phyloP scores from a whole-genome alignment of 2,113 vertebrate species.

The Rhegmatorhina hoffmannsi region DNA sequence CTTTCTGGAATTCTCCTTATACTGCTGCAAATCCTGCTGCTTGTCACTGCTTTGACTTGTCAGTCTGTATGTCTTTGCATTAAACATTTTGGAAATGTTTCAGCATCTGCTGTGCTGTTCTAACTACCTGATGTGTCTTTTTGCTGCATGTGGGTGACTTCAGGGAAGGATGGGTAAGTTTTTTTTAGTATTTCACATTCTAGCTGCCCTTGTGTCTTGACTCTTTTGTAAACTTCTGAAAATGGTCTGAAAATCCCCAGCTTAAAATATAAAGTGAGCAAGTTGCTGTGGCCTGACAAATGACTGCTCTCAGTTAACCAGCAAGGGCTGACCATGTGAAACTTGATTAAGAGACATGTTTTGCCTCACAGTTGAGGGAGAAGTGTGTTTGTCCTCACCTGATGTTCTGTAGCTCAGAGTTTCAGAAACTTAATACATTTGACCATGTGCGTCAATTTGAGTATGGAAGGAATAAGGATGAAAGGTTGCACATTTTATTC shows the following conservation, averaged over 20 bases:
- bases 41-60: not conserved
- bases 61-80: not conserved
- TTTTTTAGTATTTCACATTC: not conserved
- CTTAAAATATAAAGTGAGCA: not conserved
- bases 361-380: not conserved
- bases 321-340: not conserved
- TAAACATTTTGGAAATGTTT: not conserved
- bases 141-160: not conserved
- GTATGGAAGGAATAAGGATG: not conserved
- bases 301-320: not conserved
- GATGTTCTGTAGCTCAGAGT: not conserved
- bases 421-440: not conserved
- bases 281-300: not conserved
- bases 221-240: not conserved
- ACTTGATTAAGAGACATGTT: not conserved
- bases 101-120: not conserved
- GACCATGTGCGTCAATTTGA: not conserved
- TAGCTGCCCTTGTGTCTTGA: not conserved
- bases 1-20: not conserved
- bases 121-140: not conserved
- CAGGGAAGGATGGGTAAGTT: constrained; percentile 75
- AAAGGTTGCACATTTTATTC: not conserved
- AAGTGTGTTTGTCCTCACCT: not conserved
- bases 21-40: not conserved
- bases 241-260: not conserved